Evolutionary conservation across 2,797 vertebrate genomes (phyloP), one percentile per base, ranked within the genome.

Genomic region (Lycodopsis pacificus): DNA sequence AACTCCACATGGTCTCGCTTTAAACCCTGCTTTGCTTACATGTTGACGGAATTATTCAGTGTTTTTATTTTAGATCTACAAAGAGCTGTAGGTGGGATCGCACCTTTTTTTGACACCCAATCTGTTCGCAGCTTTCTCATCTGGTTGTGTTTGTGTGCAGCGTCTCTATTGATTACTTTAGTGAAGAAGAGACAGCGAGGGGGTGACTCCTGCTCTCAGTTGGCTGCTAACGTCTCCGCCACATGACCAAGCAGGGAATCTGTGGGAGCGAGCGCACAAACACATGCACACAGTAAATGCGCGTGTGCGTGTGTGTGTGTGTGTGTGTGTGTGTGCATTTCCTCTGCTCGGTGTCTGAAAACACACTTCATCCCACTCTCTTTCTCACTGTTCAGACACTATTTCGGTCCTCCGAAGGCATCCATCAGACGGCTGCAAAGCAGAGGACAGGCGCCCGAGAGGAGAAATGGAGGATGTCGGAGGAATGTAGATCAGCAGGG

Each of bases 201-300:
- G 30, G 53, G 25, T 48, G 68, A 73, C 36, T 79, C 58, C 68
- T 40, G 40, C 49, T 69, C 66, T 77, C 66, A 56, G 22, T 69
- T 81, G 59, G 68, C 75, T 57, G 77, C 51, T 79, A 74, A 83
- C 83, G 68, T 63, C 73, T 86, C 77, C 64, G n/a, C 79, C 85
- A 86, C 75, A 79, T 88, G 84, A 88, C 72, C 68, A 73, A 66
- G 73, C 80, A 83, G 80, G 83, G 27, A 87, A 76, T 89, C 36
- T 71, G 78, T 67, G 40, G 27, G 48, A 58, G 22, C 2, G 9
- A 14, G 36, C 27, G 32, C 27, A 22, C 2, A 10, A 61, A 34
- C 20, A 0, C 65, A 65, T 14, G 42, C 36, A 17, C 25, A 2
- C 46, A 44, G 38, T 22, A 7, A 61, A 65, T 12, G 17, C 0